Base-by-base conservation (phyloP, 2,888 invertebrate species). In the Sesia bembeciformis region DNA sequence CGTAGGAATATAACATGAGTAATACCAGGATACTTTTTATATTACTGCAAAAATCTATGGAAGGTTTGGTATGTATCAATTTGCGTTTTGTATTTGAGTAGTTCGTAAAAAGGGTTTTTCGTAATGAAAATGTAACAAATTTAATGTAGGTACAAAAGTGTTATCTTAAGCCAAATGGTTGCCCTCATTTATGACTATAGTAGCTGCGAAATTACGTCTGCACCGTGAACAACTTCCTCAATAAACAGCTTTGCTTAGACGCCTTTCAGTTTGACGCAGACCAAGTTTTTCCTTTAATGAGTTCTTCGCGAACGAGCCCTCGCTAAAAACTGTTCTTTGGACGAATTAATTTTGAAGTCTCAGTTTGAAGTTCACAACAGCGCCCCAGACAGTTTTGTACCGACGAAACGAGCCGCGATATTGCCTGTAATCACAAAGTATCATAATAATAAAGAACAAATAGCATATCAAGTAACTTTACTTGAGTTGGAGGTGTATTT, bases 281-380 rank as follows among this genome's bases (percentile, higher is more conserved):
- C 56, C 54, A 66, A 67, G 56, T 65, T 68, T 57, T 56, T 59
- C 55, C 59, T 63, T 51, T 66, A 68, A 65, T 64, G 63, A 64
- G 62, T 65, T 67, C 62, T 58, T 58, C 56, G 56, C 55, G 51
- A 62, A 62, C 54, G 55, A 58, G 62, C 63, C 65, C 68, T 56
- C 38, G 43, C 49, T 55, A 58, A 56, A 65, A 69, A 67, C 59
- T 64, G 63, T 59, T 70, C 63, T 68, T 70, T 64, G 63, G 65
- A 71, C 60, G 65, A 68, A 68, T 67, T 68, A 65, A 70, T 70
- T 66, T 66, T 56, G 61, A 67, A 68, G 61, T 67, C 64, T 52
- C 56, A 60, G 23, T 23, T 23, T 23, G 23, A 23, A 23, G 23
- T 23, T 23, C 61, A 58, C 55, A 63, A 62, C 65, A 61, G 57